phyloP scores from a whole-genome alignment of 2,797 vertebrate genomes.

The Dromococcyx pavoninus region DNA sequence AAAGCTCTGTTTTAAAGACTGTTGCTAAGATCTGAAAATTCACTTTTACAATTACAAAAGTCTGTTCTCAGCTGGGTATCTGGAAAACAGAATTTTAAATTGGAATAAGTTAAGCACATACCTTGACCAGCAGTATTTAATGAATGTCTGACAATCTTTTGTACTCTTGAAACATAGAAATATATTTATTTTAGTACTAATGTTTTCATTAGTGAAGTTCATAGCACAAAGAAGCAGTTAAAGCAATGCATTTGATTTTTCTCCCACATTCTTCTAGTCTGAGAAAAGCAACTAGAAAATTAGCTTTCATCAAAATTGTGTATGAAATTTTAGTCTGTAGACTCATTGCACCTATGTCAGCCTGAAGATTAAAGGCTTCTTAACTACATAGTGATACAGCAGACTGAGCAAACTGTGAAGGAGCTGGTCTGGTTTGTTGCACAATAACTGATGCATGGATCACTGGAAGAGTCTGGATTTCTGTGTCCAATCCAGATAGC shows the following conservation, averaged over 20 bases:
- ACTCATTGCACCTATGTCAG: not conserved
- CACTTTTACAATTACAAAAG: not conserved
- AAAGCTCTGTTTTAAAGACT: not conserved
- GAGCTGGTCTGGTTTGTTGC: not conserved
- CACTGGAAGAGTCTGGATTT: not conserved
- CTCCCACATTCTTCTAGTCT: not conserved
- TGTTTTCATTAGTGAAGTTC: not conserved
- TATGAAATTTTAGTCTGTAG: conserved; percentile 5
- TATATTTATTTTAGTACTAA: not conserved
- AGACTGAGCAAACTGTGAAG: conserved; percentile 26
- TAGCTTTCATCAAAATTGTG: conserved; percentile 37
- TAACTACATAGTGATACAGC: conserved; percentile 1
- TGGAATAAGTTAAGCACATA: not conserved
- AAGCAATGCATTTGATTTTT: not conserved
- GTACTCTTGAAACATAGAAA: not conserved
- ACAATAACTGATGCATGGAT: not conserved
- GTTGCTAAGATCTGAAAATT: not conserved
- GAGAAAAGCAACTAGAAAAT: not conserved
- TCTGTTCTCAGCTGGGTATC: not conserved
- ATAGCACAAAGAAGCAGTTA: not conserved
- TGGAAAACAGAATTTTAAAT: not conserved
- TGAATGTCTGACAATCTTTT: not conserved
- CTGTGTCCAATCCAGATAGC: not conserved
- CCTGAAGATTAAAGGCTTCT: conserved; percentile 58
- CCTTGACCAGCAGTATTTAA: not conserved